phyloP scores from a whole-genome alignment of 2,888 invertebrate genomes.

The Nymphalis polychloros region DNA sequence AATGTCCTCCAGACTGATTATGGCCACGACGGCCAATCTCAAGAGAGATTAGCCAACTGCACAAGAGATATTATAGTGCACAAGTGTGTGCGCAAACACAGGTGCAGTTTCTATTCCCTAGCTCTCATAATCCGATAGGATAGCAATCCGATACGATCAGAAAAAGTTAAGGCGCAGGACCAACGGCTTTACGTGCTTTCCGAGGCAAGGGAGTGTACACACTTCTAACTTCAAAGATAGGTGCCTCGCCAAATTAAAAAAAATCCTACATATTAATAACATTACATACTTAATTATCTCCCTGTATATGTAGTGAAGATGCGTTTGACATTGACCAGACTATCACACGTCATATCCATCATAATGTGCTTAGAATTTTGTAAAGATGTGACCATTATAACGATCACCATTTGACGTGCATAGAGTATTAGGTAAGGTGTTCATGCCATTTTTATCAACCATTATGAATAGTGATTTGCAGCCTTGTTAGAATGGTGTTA shows the following conservation, averaged over 20 bases:
- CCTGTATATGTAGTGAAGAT: neutral
- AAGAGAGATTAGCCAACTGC: too few relatives aligned
- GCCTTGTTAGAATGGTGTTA: neutral
- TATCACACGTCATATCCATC: neutral
- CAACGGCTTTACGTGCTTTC: too few relatives aligned
- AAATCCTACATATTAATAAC: neutral
- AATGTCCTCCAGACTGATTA: too few relatives aligned
- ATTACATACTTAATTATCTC: neutral
- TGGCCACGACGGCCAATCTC: too few relatives aligned
- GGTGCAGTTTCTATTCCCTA: too few relatives aligned
- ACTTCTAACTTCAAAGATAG: too few relatives aligned
- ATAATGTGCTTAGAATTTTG: neutral
- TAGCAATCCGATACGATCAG: too few relatives aligned
- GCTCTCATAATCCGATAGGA: too few relatives aligned
- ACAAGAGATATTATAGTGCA: too few relatives aligned
- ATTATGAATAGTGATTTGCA: neutral
- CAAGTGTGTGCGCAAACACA: too few relatives aligned
- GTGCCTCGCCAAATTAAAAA: neutral
- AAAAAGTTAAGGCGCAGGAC: too few relatives aligned
- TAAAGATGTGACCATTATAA: neutral
- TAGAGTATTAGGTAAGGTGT: conserved; percentile 4
- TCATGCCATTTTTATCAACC: neutral
- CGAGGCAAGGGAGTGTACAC: too few relatives aligned
- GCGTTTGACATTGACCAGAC: neutral
- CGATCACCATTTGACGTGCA: conserved; percentile 4